Conservation (phyloP, 1,140 invertebrate genomes). For the Zaprionus lachaisei region DNA sequence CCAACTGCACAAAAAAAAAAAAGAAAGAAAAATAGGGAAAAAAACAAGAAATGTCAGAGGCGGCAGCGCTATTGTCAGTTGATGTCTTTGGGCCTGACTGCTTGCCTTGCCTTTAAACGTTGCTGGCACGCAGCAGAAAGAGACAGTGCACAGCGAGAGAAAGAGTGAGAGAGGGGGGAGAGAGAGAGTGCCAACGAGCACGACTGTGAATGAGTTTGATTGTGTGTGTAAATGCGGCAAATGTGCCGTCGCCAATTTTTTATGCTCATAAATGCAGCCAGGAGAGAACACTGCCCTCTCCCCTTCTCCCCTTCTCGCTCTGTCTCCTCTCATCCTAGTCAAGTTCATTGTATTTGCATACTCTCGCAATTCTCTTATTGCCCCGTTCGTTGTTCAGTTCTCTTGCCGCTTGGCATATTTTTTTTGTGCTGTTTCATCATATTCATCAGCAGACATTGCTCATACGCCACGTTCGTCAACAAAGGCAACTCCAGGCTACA, state of each 20-base stretch:
- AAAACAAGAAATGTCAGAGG: slow-evolving; percentile 10
- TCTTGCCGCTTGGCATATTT: slow-evolving; percentile 55
- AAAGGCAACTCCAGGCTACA: slow-evolving; percentile 58
- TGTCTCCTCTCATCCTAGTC: slow-evolving; percentile 40
- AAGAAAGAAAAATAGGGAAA: slow-evolving; percentile 4
- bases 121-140: slow-evolving; percentile 30
- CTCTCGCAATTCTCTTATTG: not conserved
- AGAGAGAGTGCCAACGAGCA: slow-evolving; percentile 9
- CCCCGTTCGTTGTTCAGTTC: not conserved
- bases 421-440: slow-evolving; percentile 81
- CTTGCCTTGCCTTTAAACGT: slow-evolving; percentile 61
- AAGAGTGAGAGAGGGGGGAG: slow-evolving; percentile 3
- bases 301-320: not conserved
- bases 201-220: slow-evolving; percentile 45
- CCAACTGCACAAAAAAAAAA: slow-evolving; percentile 23
- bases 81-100: slow-evolving; percentile 51
- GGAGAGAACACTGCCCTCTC: not conserved
- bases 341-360: slow-evolving; percentile 82
- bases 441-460: slow-evolving; percentile 80
- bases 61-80: slow-evolving; percentile 63
- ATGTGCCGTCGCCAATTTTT: slow-evolving; percentile 73
- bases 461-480: slow-evolving; percentile 78
- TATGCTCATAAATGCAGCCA: slow-evolving; percentile 77
- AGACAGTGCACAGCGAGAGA: slow-evolving; percentile 13
- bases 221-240: slow-evolving; percentile 75